A percentile compares a stretch with the other conserved stretches of the same genome.
These are phyloP conservation scores for Poecilus cupreus DNA, from an alignment of 2,888 invertebrate species.

Conservation along the genomic window DNA sequence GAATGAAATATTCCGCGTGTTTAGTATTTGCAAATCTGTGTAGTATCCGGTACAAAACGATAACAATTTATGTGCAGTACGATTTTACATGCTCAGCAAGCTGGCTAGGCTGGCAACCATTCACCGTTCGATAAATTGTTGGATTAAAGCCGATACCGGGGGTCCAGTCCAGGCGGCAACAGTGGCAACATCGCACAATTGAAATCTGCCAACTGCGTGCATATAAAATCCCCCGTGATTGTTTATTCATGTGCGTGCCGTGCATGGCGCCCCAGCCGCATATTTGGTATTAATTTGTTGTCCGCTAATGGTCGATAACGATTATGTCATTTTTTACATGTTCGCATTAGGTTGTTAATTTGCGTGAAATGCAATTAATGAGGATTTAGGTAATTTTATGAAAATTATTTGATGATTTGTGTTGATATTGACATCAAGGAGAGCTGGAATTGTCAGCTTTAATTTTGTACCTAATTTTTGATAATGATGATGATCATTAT, in stretches of 20 bases:
- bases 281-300: constrained; percentile 42
- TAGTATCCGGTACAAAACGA: neutral
- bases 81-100: constrained; percentile 9
- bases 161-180: neutral
- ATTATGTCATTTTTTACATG: constrained; percentile 40
- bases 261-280: constrained; percentile 22
- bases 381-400: constrained; percentile 39
- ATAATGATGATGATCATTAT: constrained; percentile 20
- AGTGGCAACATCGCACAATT: constrained; percentile 31
- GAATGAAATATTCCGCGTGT: neutral
- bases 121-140: constrained; percentile 40
- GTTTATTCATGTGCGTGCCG: constrained; percentile 15
- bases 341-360: constrained; percentile 27
- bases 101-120: constrained; percentile 16
- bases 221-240: constrained; percentile 20
- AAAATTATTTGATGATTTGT: constrained; percentile 40
- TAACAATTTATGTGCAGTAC: neutral
- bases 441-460: constrained; percentile 16
- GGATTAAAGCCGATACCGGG: neutral
- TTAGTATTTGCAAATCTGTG: neutral
- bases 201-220: constrained; percentile 34
- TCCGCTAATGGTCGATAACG: constrained; percentile 30
- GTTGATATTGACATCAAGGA: constrained; percentile 32
- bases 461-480: constrained; percentile 17
- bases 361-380: constrained; percentile 28